Evolutionary conservation across 2,888 invertebrate species (phyloP), one percentile per base, ranked within the genome.

Genomic region (Mesorhabditis belari): DNA sequence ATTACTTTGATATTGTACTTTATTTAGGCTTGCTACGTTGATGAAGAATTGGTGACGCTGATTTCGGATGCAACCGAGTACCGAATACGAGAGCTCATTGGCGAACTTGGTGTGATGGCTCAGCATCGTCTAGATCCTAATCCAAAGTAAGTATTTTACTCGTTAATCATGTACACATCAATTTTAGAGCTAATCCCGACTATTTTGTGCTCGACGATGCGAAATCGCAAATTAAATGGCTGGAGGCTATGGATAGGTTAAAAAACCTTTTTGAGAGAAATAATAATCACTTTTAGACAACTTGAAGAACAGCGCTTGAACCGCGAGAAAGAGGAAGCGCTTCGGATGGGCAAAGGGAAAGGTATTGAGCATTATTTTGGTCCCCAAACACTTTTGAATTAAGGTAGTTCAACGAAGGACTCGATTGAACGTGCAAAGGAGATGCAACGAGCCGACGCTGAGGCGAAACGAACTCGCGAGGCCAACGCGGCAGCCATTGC

Each of bases 311-410:
- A 35, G n/a, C 44, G 44, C 44, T n/a, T 35, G 44, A 9, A 17
- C 44, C 44, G 44, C 44, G 44, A 35, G 44, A 9, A n/a, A 17
- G 44, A 35, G 12, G 44, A 35, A n/a, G n/a, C 44, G n/a, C n/a
- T n/a, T n/a, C 12, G n/a, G 44, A n/a, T 9, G 12, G n/a, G n/a
- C n/a, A 35, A 35, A n/a, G 44, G 44, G 9, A 51, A 26, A 17
- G 4, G 27, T 28, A 17, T 17, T 57, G 95, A 94, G 83, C 93
- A 94, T 85, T 88, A 91, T n/a, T n/a, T n/a, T n/a, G n/a, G n/a
- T n/a, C n/a, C n/a, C n/a, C n/a, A n/a, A n/a, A n/a, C n/a, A n/a
- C 61, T 95, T 95, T 84, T 95, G 96, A 84, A 94, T 95, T 0
- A 95, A 19, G 19, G 12, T 35, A 17, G 12, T 26, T 65, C 60